Percentiles rank a stretch among this genome's conserved stretches.
Conservation (phyloP, 2,888 invertebrate genomes). For the Tortrix viridana region DNA sequence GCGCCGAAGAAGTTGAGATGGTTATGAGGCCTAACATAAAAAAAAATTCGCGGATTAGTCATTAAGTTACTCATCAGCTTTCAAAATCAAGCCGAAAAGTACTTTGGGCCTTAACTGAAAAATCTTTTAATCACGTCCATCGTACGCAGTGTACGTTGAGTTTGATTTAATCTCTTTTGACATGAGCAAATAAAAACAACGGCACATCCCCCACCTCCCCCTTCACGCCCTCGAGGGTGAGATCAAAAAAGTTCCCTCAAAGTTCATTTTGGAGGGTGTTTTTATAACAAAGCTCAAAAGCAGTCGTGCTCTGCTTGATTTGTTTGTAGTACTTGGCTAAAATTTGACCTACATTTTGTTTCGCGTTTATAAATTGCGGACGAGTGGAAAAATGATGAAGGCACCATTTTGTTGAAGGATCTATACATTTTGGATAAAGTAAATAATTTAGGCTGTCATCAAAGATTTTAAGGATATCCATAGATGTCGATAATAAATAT, state of each 20-base stretch:
- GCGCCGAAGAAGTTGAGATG: too few relatives aligned
- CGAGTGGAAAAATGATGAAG: too few relatives aligned
- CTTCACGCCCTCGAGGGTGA: not conserved
- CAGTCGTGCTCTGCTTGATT: not conserved
- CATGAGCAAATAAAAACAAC: constrained; percentile 33
- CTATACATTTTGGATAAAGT: too few relatives aligned
- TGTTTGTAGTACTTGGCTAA: not conserved
- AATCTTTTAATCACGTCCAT: too few relatives aligned
- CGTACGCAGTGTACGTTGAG: constrained; percentile 19
- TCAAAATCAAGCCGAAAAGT: not conserved
- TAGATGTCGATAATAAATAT: too few relatives aligned
- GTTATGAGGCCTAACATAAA: too few relatives aligned
- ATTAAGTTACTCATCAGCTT: too few relatives aligned
- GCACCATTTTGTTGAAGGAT: too few relatives aligned
- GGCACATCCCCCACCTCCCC: constrained; percentile 9
- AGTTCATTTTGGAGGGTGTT: constrained; percentile 13
- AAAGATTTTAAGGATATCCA: too few relatives aligned
- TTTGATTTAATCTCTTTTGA: constrained; percentile 32
- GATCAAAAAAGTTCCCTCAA: constrained; percentile 35
- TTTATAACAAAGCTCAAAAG: constrained; percentile 8
- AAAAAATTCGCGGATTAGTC: too few relatives aligned
- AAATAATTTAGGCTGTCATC: too few relatives aligned
- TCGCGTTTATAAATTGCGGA: not conserved
- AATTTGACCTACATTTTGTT: constrained; percentile 6
- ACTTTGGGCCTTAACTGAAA: not conserved